Base-by-base conservation (phyloP, 2,113 vertebrate species). In the Ictidomys tridecemlineatus region DNA sequence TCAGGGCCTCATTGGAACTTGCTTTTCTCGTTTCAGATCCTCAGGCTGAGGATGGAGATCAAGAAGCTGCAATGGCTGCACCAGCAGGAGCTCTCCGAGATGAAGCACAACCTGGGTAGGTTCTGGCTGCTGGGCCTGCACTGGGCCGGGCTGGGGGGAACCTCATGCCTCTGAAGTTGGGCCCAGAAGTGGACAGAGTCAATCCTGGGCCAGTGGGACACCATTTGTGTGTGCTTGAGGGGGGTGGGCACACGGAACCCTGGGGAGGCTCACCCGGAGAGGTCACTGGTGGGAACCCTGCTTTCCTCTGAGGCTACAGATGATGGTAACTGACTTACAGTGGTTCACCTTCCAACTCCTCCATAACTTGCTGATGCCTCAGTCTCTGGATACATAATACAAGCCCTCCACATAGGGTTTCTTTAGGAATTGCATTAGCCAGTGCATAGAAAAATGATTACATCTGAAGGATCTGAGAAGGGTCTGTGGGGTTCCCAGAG, bases 41-140 rank as follows among this genome's bases (percentile, higher is more conserved):
- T 99, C 42, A 98, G 99, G 97, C 98, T 99, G 98, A 99, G 99
- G 97, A 99, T 99, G 63, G 99, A 99, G 97, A 99, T 99, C 34
- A 99, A 99, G 97, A 99, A 99, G 58, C 99, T 99, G 30, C 99
- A 99, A 89, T 99, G 99, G 99, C 97, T 99, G 67, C 99, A 99
- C 98, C 99, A 99, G 91, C 99, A 99, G 92, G 99, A 99, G 85
- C 98, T 99, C 48, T 99, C 99, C 0, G 99, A 99, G 98, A 99
- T 99, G 99, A 99, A 99, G 94, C 99, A 99, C 98, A 99, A 99
- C 93, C 96, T 99, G 65, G 99, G 99, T 99, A 11, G 99, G 89
- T 98, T 67, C 61, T 0, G 10, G 9, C 0, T 1, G 3, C 0
- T 42, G 42, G 42, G 42, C 42, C 5, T 42, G 42, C 42, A 42